Evolutionary conservation across 2,888 invertebrate species (phyloP), one percentile per base, ranked within the genome.

Genomic region (Conus canariensis): DNA sequence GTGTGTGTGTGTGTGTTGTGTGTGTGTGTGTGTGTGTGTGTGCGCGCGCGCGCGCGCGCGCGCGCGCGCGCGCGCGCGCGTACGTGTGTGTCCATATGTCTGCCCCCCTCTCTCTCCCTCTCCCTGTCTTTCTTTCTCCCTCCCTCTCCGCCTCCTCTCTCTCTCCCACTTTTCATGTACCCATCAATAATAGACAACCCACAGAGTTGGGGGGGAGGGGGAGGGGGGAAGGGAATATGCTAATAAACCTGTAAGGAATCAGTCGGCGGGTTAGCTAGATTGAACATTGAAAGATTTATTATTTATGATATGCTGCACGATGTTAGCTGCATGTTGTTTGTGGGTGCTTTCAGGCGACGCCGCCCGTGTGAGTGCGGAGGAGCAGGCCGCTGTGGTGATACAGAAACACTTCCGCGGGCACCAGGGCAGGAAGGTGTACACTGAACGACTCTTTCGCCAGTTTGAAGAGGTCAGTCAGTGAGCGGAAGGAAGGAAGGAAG

Each of bases 381-480:
- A 83, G 12, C 82, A 22, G 19, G 82, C 82, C 22, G 82, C 82
- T 56, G 58, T 58, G 58, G 82, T 83, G 58, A 83, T 83, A 83
- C 82, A 83, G 82, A 83, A 58, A 58, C 82, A 83, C 82, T 83
- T 83, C 58, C 82, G 82, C 58, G 82, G 82, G 82, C 82, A 83
- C 82, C 82, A 22, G 56, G 82, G 82, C 56, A 83, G 82, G 19
- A 83, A 83, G 82, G 56, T 25, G 22, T 83, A 83, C 82, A 58
- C 58, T 83, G 82, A 83, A 58, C 82, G 58, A 5, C 82, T 83
- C 58, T 83, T 83, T 19, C 58, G 25, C 19, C 25, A 83, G 2
- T 83, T 83, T 83, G 82, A 83, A 83, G 82, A 83, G 82, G 82
- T 83, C 22, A 56, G 82, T 83, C 7, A 30, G 80, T 10, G 80